These are phyloP conservation scores for Stenchaetothrips biformis DNA, from an alignment of 2,888 invertebrate species.

Conservation along the genomic window DNA sequence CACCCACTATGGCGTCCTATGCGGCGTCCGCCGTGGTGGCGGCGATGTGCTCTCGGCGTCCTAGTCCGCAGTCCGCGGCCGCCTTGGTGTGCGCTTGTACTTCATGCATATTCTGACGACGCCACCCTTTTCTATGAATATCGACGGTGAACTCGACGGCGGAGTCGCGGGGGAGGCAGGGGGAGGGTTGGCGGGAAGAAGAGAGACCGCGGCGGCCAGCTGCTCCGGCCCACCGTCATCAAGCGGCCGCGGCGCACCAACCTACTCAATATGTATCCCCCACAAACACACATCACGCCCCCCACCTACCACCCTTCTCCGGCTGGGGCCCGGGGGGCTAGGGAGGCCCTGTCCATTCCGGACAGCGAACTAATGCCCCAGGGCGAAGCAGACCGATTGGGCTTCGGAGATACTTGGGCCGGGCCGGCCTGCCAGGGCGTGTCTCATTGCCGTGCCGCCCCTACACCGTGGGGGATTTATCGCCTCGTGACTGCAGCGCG, in stretches of 20 bases:
- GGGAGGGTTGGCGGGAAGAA: not conserved
- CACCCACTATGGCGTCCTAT: too few species aligned
- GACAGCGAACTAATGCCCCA: too few species aligned
- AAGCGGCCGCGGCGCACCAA: not conserved
- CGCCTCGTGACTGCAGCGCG: too few species aligned
- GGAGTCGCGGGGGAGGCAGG: not conserved
- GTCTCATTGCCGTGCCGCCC: too few species aligned
- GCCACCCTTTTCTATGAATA: conserved; percentile 16
- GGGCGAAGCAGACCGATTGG: not conserved
- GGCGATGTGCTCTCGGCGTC: not conserved
- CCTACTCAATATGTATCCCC: not conserved
- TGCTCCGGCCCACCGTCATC: not conserved
- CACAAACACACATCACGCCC: not conserved
- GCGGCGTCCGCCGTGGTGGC: too few species aligned
- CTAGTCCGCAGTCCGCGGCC: too few species aligned
- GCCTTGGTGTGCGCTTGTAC: too few species aligned
- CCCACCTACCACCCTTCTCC: not conserved
- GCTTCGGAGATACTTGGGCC: not conserved
- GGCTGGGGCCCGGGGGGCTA: not conserved
- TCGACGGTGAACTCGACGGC: not conserved
- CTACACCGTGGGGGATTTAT: too few species aligned
- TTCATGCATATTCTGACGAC: conserved; percentile 7
- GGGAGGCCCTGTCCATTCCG: too few species aligned
- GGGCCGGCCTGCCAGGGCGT: too few species aligned
- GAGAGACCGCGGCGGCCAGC: not conserved